phyloP scores from a whole-genome alignment of 2,113 vertebrate species.

The Pleuronectes platessa region DNA sequence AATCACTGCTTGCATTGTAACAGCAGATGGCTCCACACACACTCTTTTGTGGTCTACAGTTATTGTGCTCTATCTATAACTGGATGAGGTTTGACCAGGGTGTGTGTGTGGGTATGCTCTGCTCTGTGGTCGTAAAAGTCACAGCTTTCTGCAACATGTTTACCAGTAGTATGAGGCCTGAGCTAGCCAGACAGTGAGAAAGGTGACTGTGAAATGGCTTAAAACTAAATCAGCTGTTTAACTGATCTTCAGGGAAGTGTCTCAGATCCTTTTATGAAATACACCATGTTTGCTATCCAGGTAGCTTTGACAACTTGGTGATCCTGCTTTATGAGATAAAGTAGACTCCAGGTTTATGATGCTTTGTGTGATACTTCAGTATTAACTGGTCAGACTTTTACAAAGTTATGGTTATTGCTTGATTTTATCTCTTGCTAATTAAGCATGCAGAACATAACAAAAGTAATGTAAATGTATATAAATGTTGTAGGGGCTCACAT shows the following conservation, averaged over 20 bases:
- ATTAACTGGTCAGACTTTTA: slow-evolving; percentile 14
- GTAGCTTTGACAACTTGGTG: too few species aligned
- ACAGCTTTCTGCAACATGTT: too few species aligned
- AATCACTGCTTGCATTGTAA: slow-evolving; percentile 8
- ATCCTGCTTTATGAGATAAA: not conserved
- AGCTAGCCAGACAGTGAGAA: not conserved
- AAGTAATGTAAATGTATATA: not conserved
- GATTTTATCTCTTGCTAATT: not conserved
- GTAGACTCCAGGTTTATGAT: too few species aligned
- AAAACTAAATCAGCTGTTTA: not conserved
- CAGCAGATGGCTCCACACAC: slow-evolving; percentile 67
- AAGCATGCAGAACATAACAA: not conserved
- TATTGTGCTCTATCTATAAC: too few species aligned
- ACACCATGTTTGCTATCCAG: too few species aligned
- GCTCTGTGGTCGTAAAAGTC: not conserved
- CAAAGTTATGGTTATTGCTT: not conserved
- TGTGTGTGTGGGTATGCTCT: not conserved
- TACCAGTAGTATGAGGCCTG: not conserved
- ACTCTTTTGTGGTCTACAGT: not conserved
- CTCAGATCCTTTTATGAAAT: too few species aligned
- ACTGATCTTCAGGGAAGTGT: not conserved
- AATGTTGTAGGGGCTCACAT: not conserved
- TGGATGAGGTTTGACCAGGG: too few species aligned
- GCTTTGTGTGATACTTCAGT: not conserved
- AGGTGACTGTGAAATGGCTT: not conserved